Base-by-base conservation (phyloP, 2,888 invertebrate genomes). In the Drosophila barbarae region DNA sequence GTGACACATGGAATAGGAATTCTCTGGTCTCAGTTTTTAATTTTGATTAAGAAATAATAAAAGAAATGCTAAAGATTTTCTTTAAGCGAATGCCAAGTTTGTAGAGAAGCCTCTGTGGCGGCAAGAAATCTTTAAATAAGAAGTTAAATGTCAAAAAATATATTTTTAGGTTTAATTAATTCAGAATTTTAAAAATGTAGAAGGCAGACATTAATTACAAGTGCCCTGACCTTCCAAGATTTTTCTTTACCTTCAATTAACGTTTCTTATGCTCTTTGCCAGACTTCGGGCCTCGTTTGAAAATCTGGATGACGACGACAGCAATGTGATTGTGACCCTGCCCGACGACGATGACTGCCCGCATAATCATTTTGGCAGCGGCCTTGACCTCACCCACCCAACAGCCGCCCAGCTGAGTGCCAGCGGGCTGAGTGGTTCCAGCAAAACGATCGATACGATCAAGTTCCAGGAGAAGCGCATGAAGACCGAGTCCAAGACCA, bases 401-500 rank as follows among this genome's bases (percentile, higher is more conserved):
- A 74, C 88, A 8, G 87, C 92, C 71, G 73, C 72, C 6, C 84
- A 89, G 85, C 64, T 87, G 86, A 76, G 89, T 77, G 78, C 88
- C 84, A 88, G 85, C 61, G 88, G 85, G 6, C 52, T 88, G 38
- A 87, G 74, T 59, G 87, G 87, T 32, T 87, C 89, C 18, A 80
- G 90, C 70, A 89, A 88, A 58, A 86, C 87, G 15, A 84, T 88
- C 34, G 93, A 95, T 85, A 94, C 94, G 59, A 90, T 95, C 73
- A 95, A 95, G 88, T 95, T 94, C 87, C 95, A 96, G 89, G 94
- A 96, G 89, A 95, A 95, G 86, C 93, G 94, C 76, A 93, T 93
- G 89, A 94, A 94, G 70, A 95, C 95, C 56, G 94, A 95, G 63
- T 93, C 93, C 32, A 93, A 93, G 78, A 94, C 95, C 0, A 94